Base-by-base conservation (phyloP, 2,113 vertebrate genomes). In the Panthera tigris region DNA sequence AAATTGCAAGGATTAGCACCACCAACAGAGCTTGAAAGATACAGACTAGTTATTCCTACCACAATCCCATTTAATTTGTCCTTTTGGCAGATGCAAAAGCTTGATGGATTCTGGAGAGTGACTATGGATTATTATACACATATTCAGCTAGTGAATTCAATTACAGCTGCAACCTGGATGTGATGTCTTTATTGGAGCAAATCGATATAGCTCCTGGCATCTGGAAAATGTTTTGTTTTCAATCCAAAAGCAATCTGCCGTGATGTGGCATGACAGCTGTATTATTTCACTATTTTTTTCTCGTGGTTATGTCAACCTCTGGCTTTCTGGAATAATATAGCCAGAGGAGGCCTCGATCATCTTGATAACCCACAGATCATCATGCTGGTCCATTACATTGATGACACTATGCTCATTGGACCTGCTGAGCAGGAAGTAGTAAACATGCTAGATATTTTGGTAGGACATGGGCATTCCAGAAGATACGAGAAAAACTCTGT, bases 171-270 rank as follows among this genome's bases (percentile, higher is more conserved):
- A 85, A 82, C 61, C 76, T 89, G 83, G 87, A 57, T 82, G 21
- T 87, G 83, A 68, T 82, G 41, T 92, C 74, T 83, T 95, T 95
- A 85, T 81, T 81, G 78, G 66, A 86, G 61, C 33, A 86, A 97
- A 89, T 94, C 73, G 82, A 52, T 92, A 95, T 19, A 71, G 93
- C 33, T 66, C 50, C n/a, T 68, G 68, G 85, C 76, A 80, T 94
- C 94, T 94, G 89, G 68, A 61, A 96, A 93, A 90, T 92, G 94
- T 97, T 85, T 96, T 83, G 68, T 95, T 97, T 94, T 91, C 61
- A 97, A 65, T 73, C 61, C 39, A 5, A 85, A 95, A 95, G 61
- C 83, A 89, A 74, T 79, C 66, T 71, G 63, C n/a, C 86, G 85
- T 91, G 5, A 1, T 78, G 86, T 78, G 83, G 61, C 71, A 57